Percentiles rank a stretch among this genome's conserved stretches.
These are phyloP conservation scores for Rhadina sibilatrix DNA, from an alignment of 2,113 vertebrate species.

Conservation along the genomic window DNA sequence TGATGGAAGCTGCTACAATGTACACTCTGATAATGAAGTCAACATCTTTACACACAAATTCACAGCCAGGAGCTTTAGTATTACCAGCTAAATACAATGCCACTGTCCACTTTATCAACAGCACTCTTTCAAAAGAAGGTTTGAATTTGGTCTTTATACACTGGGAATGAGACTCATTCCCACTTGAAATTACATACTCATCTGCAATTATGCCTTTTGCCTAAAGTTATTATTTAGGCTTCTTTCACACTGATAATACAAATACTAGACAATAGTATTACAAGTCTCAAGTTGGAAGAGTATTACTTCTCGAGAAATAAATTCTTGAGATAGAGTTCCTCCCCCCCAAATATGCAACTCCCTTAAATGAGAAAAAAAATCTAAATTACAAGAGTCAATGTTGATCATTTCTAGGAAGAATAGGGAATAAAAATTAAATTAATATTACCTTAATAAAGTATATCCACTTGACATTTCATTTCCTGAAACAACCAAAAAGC, in stretches of 20 bases:
- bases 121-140: background rate
- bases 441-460: background rate
- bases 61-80: background rate
- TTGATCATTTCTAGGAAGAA: background rate
- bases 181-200: background rate
- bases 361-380: background rate
- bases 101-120: background rate
- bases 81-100: background rate
- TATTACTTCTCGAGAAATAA: background rate
- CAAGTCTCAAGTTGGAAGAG: background rate
- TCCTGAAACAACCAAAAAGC: constrained; percentile 3
- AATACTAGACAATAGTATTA: background rate
- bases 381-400: background rate
- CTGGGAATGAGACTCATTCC: background rate
- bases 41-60: background rate
- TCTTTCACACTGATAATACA: background rate
- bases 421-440: background rate
- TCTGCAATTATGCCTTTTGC: background rate
- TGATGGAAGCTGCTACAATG: background rate
- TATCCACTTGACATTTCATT: background rate
- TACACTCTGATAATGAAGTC: background rate
- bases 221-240: background rate
- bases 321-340: background rate
- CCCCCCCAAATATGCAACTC: background rate
- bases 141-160: background rate